Conservation (phyloP, 2,113 vertebrate genomes). For the Microtus oregoni region DNA sequence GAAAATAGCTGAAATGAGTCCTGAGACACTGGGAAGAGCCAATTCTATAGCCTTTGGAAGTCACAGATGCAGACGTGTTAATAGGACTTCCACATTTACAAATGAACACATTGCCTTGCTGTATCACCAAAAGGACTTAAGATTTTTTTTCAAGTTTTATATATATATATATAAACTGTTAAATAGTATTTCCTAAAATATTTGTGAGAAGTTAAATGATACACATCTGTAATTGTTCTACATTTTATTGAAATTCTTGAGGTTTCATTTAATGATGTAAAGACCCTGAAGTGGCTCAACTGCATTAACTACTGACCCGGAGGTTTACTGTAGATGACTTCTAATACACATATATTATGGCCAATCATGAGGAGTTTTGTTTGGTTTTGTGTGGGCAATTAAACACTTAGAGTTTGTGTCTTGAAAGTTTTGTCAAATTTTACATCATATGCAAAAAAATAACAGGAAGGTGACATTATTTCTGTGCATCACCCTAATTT, state of each 20-base stretch:
- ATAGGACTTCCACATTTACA: conserved; percentile 64
- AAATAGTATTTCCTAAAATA: conserved; percentile 62
- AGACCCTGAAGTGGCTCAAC: conserved; percentile 17
- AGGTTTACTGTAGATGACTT: not conserved
- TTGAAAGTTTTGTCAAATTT: conserved; percentile 53
- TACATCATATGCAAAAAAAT: conserved; percentile 57
- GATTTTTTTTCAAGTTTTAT: conserved; percentile 68
- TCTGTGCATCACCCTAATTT: conserved; percentile 1
- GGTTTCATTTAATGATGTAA: conserved; percentile 64
- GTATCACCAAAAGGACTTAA: conserved; percentile 70
- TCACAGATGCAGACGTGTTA: conserved; percentile 61
- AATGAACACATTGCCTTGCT: conserved; percentile 70
- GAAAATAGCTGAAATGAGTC: conserved; percentile 88
- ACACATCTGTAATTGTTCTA: conserved; percentile 62
- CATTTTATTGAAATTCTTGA: conserved; percentile 60
- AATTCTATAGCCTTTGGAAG: conserved; percentile 65
- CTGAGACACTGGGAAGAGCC: conserved; percentile 59
- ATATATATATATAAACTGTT: conserved; percentile 50
- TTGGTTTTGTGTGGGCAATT: not conserved
- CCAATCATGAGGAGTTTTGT: not conserved
- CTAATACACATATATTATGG: conserved; percentile 3
- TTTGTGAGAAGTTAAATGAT: conserved; percentile 60
- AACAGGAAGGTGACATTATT: conserved; percentile 40
- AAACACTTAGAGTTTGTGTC: conserved; percentile 44
- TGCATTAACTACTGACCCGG: conserved; percentile 45